Evolutionary conservation across 30 jellyfish, hydroid and myxozoan species (phyloP).

Genomic region (Hydractinia echinata): DNA sequence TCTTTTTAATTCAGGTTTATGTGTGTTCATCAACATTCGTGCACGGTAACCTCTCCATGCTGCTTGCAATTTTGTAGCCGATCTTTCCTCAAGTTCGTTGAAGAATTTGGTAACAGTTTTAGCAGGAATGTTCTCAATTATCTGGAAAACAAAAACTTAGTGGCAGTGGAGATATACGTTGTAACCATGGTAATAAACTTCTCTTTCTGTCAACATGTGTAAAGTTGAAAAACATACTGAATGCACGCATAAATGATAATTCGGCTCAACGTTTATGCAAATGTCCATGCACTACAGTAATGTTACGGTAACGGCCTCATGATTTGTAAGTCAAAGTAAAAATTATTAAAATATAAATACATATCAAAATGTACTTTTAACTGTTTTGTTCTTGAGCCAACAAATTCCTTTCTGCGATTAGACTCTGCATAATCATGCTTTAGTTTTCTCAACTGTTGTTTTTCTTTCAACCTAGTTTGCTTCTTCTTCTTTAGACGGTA

Average conservation of each 20-base stretch:
- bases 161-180: no score
- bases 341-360: background rate
- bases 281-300: no score
- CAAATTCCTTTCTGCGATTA: slow-evolving; percentile 48
- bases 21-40: slow-evolving; percentile 35
- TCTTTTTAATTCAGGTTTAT: slow-evolving; percentile 29
- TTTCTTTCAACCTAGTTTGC: slow-evolving; percentile 13
- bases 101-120: slow-evolving; percentile 59
- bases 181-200: no score
- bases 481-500: slow-evolving; percentile 31
- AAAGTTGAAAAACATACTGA: no score
- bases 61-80: slow-evolving; percentile 67
- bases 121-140: slow-evolving; percentile 72
- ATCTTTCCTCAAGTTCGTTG: slow-evolving; percentile 34
- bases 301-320: no score
- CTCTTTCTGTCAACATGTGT: no score
- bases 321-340: no score
- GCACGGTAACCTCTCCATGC: slow-evolving; percentile 71
- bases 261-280: no score
- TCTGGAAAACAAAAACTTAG: slow-evolving; percentile 18
- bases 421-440: slow-evolving; percentile 32
- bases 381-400: slow-evolving; percentile 54
- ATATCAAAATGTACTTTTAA: slow-evolving; percentile 28
- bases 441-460: background rate
- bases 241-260: no score